Evolutionary conservation across 1,140 invertebrate genomes (phyloP).

Genomic region (Diplogasteroides magnus): DNA sequence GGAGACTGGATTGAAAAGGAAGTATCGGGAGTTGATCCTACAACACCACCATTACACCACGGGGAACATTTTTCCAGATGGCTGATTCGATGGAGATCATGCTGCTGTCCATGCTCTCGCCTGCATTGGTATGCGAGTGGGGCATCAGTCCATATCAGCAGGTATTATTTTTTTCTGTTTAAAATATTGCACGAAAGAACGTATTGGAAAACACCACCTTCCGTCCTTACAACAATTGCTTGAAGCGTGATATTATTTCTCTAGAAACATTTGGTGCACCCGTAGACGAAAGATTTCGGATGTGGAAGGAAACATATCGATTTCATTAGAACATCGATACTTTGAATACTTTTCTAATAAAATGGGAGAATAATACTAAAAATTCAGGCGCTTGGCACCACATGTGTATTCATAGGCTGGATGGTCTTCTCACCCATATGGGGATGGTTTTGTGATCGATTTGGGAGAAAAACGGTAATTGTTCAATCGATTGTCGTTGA

Average conservation of each 20-base stretch:
- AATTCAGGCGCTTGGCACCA: conserved; percentile 68
- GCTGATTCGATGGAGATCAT: conserved; percentile 98
- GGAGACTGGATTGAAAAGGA: not conserved
- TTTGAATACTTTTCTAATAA: not conserved
- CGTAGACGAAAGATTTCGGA: not conserved
- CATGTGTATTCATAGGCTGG: conserved; percentile 87
- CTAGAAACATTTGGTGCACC: conserved; percentile 1
- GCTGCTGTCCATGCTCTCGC: conserved; percentile 83
- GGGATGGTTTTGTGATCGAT: conserved; percentile 87
- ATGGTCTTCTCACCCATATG: conserved; percentile 91
- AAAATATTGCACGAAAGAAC: not conserved
- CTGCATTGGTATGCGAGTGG: conserved; percentile 88
- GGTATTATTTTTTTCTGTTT: too few relatives aligned
- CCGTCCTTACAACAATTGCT: not conserved
- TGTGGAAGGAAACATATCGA: not conserved
- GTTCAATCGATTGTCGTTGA: too few relatives aligned
- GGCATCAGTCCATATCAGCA: conserved; percentile 69
- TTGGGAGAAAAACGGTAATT: conserved; percentile 82
- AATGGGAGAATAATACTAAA: not conserved
- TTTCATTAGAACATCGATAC: too few relatives aligned
- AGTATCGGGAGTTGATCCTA: not conserved
- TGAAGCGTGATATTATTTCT: not conserved
- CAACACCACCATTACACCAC: conserved; percentile 1
- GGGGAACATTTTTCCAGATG: conserved; percentile 74
- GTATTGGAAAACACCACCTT: too few relatives aligned